These are phyloP conservation scores for Carapus acus DNA, from an alignment of 2,797 vertebrate species.

Conservation along the genomic window DNA sequence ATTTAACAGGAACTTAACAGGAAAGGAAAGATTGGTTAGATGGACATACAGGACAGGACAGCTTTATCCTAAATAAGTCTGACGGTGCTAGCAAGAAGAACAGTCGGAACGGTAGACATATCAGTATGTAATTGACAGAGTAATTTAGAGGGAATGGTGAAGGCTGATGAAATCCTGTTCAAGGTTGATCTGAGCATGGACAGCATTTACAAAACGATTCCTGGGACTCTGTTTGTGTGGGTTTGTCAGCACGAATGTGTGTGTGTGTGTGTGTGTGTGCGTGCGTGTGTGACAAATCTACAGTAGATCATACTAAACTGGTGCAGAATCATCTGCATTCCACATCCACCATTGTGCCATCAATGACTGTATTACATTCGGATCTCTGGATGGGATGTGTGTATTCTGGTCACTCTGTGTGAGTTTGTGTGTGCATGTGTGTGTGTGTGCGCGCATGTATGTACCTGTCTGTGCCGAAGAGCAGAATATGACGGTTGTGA, in stretches of 20 bases:
- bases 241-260: too few relatives aligned
- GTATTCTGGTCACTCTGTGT: background rate
- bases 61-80: too few relatives aligned
- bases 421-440: conserved; percentile 16
- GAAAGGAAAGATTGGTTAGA: conserved; percentile 9
- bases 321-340: conserved; percentile 13
- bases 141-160: conserved; percentile 13
- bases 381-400: conserved; percentile 15
- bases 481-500: conserved; percentile 34
- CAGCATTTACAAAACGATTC: background rate
- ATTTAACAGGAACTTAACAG: too few relatives aligned
- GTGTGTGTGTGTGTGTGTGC: conserved; percentile 2
- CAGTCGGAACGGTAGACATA: too few relatives aligned
- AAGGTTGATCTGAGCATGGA: conserved; percentile 2
- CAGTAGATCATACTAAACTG: conserved; percentile 4
- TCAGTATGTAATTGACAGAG: conserved; percentile 23
- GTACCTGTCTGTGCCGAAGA: conserved; percentile 1
- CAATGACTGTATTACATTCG: conserved; percentile 15
- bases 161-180: conserved; percentile 15
- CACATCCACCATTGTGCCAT: conserved; percentile 10
- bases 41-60: too few relatives aligned
- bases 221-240: background rate
- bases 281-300: conserved; percentile 11
- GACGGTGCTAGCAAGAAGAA: too few relatives aligned
- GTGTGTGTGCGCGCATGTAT: conserved; percentile 17